phyloP scores from a whole-genome alignment of 1,140 invertebrate species.

The Gyrodactylus bullatarudis region DNA sequence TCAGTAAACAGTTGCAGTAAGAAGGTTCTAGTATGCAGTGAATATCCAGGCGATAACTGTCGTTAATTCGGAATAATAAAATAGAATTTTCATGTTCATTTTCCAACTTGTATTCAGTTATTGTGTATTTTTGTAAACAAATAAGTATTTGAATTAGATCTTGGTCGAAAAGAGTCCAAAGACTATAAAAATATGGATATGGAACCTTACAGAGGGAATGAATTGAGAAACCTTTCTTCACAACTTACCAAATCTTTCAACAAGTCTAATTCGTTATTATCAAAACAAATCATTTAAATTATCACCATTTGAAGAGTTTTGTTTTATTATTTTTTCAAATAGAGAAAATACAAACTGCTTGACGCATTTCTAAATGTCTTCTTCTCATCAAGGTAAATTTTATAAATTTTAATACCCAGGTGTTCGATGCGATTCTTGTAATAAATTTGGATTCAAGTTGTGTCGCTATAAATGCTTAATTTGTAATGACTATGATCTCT shows the following conservation, averaged over 20 bases:
- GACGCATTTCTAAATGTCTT: too few relatives aligned
- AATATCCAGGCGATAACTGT: not conserved
- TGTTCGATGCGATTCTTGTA: slow-evolving; percentile 92
- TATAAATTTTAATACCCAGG: slow-evolving; percentile 18
- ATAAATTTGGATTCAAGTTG: slow-evolving; percentile 82
- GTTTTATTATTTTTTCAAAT: too few relatives aligned
- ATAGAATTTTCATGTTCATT: too few relatives aligned
- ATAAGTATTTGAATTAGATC: not conserved
- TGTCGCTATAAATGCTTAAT: slow-evolving; percentile 87
- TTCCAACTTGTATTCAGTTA: not conserved
- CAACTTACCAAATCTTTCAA: too few relatives aligned
- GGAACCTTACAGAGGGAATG: not conserved
- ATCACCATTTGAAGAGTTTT: too few relatives aligned
- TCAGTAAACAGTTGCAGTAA: not conserved
- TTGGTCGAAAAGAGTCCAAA: not conserved
- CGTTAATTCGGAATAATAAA: not conserved
- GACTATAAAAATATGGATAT: not conserved
- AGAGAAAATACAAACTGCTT: too few relatives aligned
- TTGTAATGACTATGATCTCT: slow-evolving; percentile 92
- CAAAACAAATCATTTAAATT: too few relatives aligned
- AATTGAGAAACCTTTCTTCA: not conserved
- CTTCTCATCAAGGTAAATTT: slow-evolving; percentile 1
- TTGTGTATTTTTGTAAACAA: not conserved
- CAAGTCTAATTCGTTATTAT: too few relatives aligned
- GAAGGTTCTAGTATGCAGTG: not conserved